These are phyloP conservation scores for Malthinus seriepunctatus DNA, from an alignment of 2,888 invertebrate species.

Conservation along the genomic window DNA sequence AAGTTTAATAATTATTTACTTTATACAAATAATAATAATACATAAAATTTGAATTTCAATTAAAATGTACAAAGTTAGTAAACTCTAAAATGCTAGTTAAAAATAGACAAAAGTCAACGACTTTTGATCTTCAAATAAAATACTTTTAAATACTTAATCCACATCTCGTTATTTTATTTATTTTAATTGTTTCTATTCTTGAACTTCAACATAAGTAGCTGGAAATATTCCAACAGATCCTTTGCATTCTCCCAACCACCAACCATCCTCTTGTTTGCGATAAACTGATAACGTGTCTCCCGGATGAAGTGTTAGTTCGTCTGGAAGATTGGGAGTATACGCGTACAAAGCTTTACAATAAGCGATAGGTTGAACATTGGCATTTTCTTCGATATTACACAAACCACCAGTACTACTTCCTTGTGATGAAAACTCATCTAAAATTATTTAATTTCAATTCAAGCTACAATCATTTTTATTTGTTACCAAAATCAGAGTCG, in stretches of 20 bases:
- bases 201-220: slow-evolving; percentile 86
- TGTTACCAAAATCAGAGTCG: slow-evolving; percentile 80
- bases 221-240: slow-evolving; percentile 90
- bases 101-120: too few species aligned
- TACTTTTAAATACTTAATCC: too few species aligned
- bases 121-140: too few species aligned
- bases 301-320: slow-evolving; percentile 72
- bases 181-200: not conserved
- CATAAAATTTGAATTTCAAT: too few species aligned
- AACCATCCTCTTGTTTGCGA: slow-evolving; percentile 89
- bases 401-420: slow-evolving; percentile 57
- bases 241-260: slow-evolving; percentile 91
- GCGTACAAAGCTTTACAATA: slow-evolving; percentile 86
- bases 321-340: slow-evolving; percentile 84
- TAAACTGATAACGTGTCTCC: slow-evolving; percentile 88
- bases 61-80: too few species aligned
- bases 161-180: too few species aligned
- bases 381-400: slow-evolving; percentile 49
- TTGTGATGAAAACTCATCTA: slow-evolving; percentile 82
- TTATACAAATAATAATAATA: too few species aligned
- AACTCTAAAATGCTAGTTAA: too few species aligned
- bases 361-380: slow-evolving; percentile 62
- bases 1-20: too few species aligned
- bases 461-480: not conserved
- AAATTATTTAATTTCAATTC: slow-evolving; percentile 38